Base-by-base conservation (phyloP, 2,797 vertebrate species). In the Odontamblyopus lacepedii region DNA sequence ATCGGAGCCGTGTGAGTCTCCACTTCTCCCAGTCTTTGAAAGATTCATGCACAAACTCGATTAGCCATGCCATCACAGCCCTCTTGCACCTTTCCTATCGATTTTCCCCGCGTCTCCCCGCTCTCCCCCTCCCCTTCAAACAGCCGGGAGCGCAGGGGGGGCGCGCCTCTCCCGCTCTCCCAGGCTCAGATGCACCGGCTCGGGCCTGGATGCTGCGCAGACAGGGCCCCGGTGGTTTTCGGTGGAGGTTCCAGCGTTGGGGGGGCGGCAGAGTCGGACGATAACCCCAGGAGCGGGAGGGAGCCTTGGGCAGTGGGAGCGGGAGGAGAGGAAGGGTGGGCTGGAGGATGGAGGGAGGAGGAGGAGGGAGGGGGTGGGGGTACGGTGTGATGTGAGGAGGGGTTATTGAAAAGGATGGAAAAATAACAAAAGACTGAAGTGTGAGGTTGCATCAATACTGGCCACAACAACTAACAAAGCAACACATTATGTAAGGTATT, bases 21-120 rank as follows among this genome's bases (percentile, higher is more conserved):
- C 64, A 84, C 84, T 80, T 85, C 90, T 92, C 88, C 71, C 71
- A 89, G 83, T 84, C 70, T 83, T 89, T 91, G 89, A 92, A 92
- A 93, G 74, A 92, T 92, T 92, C 94, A 93, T 92, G 83, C 78
- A 88, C 91, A 87, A 89, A 83, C 82, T 78, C 74, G 87, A 88
- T 82, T 90, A 88, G 83, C 83, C 87, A 85, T 87, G 80, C 83
- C 89, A 92, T 92, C 87, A 88, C 88, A 92, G 88, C 83, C 76
- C 72, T 90, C 82, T 81, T 84, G 79, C 82, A 86, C 67, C 66
- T 82, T 68, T 82, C 81, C 81, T 93, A 87, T 92, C 90, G 85
- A 88, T 83, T 93, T 94, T 92, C 82, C 85, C 93, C 92, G 88
- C 74, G 73, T 83, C 88, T 71, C 0, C 32, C 32, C 32, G 3